Conservation (phyloP, 2,888 invertebrate genomes). For the Mesoligia furuncula region DNA sequence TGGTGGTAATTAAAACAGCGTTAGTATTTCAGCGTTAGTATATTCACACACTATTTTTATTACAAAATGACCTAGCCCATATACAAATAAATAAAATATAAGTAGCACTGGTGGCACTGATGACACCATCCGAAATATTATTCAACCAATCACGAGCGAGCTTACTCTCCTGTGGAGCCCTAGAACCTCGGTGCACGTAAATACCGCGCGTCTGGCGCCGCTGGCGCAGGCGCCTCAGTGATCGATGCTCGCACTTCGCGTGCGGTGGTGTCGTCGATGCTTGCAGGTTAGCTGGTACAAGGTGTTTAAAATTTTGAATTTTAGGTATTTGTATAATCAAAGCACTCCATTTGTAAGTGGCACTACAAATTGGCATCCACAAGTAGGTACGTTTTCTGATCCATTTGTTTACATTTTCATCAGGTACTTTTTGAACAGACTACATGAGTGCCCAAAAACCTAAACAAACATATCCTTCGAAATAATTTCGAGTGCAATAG, state of each 20-base stretch:
- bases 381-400: background rate
- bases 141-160: background rate
- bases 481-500: constrained; percentile 21
- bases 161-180: background rate
- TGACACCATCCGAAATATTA: background rate
- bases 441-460: background rate
- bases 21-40: background rate
- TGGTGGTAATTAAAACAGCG: background rate
- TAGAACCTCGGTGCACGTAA: background rate
- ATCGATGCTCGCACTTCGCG: background rate
- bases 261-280: background rate
- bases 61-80: background rate
- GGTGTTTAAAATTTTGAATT: background rate
- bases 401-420: background rate
- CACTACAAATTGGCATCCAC: background rate
- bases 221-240: background rate
- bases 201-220: background rate
- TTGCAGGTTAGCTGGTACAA: background rate
- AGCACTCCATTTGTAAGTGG: background rate
- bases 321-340: background rate
- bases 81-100: background rate
- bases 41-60: background rate
- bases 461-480: constrained; percentile 20
- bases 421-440: background rate
- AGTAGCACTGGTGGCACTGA: background rate